A percentile compares a stretch with the other conserved stretches of the same genome.
Evolutionary conservation across 2,797 vertebrate genomes (phyloP).

Genomic region (Micromesistius poutassou): DNA sequence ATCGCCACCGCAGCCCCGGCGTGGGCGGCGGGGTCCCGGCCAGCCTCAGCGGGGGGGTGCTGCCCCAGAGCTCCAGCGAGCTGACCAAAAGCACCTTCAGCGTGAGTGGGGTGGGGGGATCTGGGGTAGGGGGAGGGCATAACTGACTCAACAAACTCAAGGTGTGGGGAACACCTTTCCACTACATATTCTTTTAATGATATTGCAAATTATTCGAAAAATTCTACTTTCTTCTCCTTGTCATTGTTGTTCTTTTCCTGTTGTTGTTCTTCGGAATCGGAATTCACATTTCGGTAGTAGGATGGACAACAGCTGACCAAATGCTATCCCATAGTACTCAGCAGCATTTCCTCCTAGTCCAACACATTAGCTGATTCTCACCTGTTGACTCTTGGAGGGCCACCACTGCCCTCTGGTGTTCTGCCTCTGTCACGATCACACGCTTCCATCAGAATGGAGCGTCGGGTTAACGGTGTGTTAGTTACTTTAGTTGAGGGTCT

Average conservation of each 20-base stretch:
- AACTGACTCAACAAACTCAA: neutral
- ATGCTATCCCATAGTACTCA: neutral
- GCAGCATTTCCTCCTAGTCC: neutral
- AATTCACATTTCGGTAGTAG: neutral
- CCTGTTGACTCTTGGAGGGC: neutral
- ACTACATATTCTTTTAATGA: neutral
- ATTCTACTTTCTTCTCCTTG: no score
- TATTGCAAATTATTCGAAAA: no score
- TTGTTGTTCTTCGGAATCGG: no score
- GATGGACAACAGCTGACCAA: no score
- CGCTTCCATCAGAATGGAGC: neutral
- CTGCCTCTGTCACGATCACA: neutral
- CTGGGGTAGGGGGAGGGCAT: neutral
- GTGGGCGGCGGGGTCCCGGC: constrained; percentile 81
- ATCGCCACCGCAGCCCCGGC: constrained; percentile 81
- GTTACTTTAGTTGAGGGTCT: neutral
- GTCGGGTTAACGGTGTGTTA: neutral
- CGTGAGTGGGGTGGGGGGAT: constrained; percentile 68
- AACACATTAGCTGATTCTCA: neutral
- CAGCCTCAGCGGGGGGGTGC: constrained; percentile 89
- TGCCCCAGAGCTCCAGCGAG: constrained; percentile 84
- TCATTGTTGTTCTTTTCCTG: no score
- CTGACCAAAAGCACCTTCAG: constrained; percentile 94
- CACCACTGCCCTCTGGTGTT: neutral
- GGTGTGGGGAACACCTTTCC: neutral